Percentiles rank a stretch among this genome's conserved stretches.
These are phyloP conservation scores for Ormyrus pomaceus DNA, from an alignment of 2,888 invertebrate species.

Conservation along the genomic window DNA sequence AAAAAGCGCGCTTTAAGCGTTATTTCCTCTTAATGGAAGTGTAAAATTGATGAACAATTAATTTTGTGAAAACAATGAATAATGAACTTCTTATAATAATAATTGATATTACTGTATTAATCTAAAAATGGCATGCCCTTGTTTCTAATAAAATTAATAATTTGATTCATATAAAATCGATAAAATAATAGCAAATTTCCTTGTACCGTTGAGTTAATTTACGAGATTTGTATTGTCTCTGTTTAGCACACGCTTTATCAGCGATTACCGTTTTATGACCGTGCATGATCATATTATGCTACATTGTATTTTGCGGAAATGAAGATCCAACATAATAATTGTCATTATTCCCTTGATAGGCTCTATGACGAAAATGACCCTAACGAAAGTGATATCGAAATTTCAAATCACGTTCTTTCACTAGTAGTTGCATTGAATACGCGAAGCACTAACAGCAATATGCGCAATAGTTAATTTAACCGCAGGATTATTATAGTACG, in stretches of 20 bases:
- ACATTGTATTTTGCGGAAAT: constrained; percentile 7
- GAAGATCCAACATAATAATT: constrained; percentile 18
- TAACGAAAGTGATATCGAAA: background rate
- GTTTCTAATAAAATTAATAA: too few species aligned
- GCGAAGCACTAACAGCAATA: background rate
- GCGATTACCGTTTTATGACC: background rate
- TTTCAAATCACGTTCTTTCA: constrained; percentile 1
- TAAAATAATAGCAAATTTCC: constrained; percentile 8
- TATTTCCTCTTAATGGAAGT: too few species aligned
- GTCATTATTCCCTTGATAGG: constrained; percentile 16
- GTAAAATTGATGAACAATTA: too few species aligned
- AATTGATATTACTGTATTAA: too few species aligned
- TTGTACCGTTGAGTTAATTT: constrained; percentile 19
- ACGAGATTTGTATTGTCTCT: background rate
- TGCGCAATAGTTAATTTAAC: constrained; percentile 24
- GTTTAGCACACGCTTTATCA: constrained; percentile 9
- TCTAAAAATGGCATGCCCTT: too few species aligned
- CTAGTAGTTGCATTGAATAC: background rate
- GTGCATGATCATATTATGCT: constrained; percentile 5
- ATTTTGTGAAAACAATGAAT: too few species aligned
- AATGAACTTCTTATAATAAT: too few species aligned
- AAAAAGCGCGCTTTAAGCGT: too few species aligned
- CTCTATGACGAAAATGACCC: constrained; percentile 18
- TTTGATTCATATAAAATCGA: background rate
- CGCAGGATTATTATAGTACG: constrained; percentile 14